phyloP scores from a whole-genome alignment of 64 coral and sea anemone genomes.

The Dendrophyllia cribrosa region DNA sequence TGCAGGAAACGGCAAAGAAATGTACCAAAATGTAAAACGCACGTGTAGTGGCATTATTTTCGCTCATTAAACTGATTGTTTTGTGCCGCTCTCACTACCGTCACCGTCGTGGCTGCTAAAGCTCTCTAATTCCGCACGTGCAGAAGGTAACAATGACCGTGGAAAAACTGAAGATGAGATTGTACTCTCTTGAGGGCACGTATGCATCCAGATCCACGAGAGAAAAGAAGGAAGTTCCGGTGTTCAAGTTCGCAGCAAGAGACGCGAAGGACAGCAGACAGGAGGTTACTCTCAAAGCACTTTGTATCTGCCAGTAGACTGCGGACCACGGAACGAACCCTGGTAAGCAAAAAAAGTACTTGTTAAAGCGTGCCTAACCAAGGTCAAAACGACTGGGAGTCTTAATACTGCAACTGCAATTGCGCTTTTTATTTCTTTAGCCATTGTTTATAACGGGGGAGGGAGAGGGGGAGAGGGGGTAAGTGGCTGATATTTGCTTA shows the following conservation, averaged over 20 bases:
- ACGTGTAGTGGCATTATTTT: too few species aligned
- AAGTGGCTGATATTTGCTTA: constrained; percentile 16
- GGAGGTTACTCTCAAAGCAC: constrained; percentile 45
- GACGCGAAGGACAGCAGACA: background rate
- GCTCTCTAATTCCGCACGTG: background rate
- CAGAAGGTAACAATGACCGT: background rate
- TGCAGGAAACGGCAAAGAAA: too few species aligned
- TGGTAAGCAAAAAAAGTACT: constrained; percentile 3
- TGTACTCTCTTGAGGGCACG: background rate
- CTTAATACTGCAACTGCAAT: too few species aligned
- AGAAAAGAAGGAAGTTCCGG: background rate
- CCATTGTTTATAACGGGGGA: too few species aligned
- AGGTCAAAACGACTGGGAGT: too few species aligned
- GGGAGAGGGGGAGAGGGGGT: background rate
- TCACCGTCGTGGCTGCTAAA: too few species aligned
- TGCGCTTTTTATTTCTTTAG: too few species aligned
- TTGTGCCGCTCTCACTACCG: too few species aligned
- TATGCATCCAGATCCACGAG: background rate
- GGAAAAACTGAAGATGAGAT: background rate
- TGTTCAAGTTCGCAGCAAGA: background rate
- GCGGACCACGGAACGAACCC: constrained; percentile 92
- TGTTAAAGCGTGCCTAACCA: too few species aligned
- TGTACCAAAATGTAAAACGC: too few species aligned
- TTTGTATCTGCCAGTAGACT: constrained; percentile 96
- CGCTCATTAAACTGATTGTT: too few species aligned